phyloP scores from a whole-genome alignment of 30 jellyfish, hydroid and myxozoan species.

The Hydra vulgaris region DNA sequence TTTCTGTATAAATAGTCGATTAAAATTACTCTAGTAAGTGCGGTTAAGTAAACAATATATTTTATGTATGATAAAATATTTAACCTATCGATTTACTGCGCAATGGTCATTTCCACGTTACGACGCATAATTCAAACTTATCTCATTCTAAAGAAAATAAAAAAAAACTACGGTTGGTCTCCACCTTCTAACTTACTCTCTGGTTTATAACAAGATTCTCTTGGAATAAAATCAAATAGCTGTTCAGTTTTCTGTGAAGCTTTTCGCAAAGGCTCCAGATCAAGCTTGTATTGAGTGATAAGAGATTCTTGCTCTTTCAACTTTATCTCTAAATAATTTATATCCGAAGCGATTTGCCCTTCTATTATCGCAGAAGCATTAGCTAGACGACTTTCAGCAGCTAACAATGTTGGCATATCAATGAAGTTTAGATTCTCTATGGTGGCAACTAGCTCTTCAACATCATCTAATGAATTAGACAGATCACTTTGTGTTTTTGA shows the following conservation, averaged over 20 bases:
- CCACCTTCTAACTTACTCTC: slow-evolving; percentile 7
- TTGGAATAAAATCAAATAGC: slow-evolving; percentile 6
- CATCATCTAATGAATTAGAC: slow-evolving; percentile 32
- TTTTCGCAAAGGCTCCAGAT: slow-evolving; percentile 53
- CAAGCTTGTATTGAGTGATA: slow-evolving; percentile 35
- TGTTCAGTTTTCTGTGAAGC: neutral
- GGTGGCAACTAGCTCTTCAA: slow-evolving; percentile 53
- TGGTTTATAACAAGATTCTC: neutral
- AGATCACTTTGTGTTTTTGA: slow-evolving; percentile 30
- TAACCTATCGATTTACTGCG: no score
- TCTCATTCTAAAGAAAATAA: no score
- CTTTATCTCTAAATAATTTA: slow-evolving; percentile 28
- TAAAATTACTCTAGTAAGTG: neutral
- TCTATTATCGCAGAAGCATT: slow-evolving; percentile 42
- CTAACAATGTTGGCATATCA: slow-evolving; percentile 56
- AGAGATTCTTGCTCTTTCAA: slow-evolving; percentile 29
- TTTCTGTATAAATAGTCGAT: neutral
- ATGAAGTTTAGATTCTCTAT: slow-evolving; percentile 34
- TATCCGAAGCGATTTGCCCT: slow-evolving; percentile 46
- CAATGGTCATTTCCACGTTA: no score
- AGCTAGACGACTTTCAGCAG: slow-evolving; percentile 70
- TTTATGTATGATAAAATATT: no score
- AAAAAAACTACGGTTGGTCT: neutral
- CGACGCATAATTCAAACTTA: no score
- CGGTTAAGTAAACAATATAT: neutral